phyloP scores from a whole-genome alignment of 2,113 vertebrate genomes.

The Vulpes vulpes region DNA sequence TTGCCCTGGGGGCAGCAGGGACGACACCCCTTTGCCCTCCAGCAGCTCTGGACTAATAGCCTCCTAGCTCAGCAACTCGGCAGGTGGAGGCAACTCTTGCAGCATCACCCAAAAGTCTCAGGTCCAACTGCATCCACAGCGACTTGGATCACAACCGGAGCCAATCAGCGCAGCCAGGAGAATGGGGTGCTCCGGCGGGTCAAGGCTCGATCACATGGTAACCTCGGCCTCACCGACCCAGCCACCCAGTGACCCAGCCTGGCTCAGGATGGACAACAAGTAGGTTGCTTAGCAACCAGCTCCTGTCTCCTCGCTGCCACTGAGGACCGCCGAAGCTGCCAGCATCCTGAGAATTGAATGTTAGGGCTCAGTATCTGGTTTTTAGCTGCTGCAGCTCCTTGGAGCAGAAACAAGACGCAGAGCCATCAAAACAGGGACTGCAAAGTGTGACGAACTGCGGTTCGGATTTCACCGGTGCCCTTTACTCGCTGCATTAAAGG shows the following conservation, averaged over 20 bases:
- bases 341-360: background rate
- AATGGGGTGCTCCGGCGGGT: background rate
- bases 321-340: background rate
- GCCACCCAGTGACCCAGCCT: rapidly evolving
- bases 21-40: too few relatives aligned
- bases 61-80: background rate
- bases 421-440: background rate
- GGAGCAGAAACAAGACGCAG: background rate
- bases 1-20: background rate
- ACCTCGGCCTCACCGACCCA: too few relatives aligned
- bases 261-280: background rate
- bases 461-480: rapidly evolving
- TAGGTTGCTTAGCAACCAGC: constrained; percentile 52
- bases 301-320: background rate
- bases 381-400: background rate
- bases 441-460: background rate
- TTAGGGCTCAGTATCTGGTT: background rate
- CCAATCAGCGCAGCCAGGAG: background rate
- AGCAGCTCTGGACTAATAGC: too few relatives aligned
- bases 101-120: background rate
- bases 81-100: background rate
- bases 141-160: background rate
- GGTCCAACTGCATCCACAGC: background rate
- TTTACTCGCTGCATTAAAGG: background rate
- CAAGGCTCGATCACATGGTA: background rate